These are phyloP conservation scores for Drosophila ogumai DNA, from an alignment of 1,140 invertebrate species.

Conservation along the genomic window DNA sequence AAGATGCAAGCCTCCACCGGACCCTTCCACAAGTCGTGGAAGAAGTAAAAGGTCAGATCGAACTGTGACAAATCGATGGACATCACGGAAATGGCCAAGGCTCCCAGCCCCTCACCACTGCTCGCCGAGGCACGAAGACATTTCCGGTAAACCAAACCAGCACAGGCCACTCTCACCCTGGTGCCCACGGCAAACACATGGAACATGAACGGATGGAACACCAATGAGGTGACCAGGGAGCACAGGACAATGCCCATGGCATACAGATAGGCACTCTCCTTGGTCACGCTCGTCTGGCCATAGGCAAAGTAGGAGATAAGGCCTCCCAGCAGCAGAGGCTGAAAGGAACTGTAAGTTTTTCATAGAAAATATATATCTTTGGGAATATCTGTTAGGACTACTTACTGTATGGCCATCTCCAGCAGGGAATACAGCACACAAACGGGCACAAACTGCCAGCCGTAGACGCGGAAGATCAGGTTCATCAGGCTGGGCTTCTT, in stretches of 20 bases:
- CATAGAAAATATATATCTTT: not conserved
- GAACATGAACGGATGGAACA: conserved; percentile 90
- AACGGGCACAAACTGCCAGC: conserved; percentile 79
- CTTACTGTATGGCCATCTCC: conserved; percentile 73
- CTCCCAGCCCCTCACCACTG: conserved; percentile 89
- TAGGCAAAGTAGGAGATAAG: conserved; percentile 88
- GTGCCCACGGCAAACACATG: conserved; percentile 87
- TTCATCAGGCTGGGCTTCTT: conserved; percentile 85
- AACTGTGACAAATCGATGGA: conserved; percentile 86
- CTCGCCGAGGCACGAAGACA: conserved; percentile 87
- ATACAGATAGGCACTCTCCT: conserved; percentile 86
- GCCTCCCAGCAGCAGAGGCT: conserved; percentile 88
- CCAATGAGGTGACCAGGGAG: conserved; percentile 86
- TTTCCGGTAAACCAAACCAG: conserved; percentile 85
- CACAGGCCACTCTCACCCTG: conserved; percentile 86
- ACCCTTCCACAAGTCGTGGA: conserved; percentile 77
- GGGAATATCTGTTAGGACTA: not conserved
- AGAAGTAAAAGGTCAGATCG: conserved; percentile 68
- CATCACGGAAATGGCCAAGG: conserved; percentile 93
- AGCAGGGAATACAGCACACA: conserved; percentile 61
- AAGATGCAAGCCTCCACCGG: conserved; percentile 85
- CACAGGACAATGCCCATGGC: conserved; percentile 87
- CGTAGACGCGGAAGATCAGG: conserved; percentile 87
- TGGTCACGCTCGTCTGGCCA: conserved; percentile 66
- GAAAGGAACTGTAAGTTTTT: conserved; percentile 84